phyloP scores from a whole-genome alignment of 2,888 invertebrate genomes.

The Cosmia trapezina region DNA sequence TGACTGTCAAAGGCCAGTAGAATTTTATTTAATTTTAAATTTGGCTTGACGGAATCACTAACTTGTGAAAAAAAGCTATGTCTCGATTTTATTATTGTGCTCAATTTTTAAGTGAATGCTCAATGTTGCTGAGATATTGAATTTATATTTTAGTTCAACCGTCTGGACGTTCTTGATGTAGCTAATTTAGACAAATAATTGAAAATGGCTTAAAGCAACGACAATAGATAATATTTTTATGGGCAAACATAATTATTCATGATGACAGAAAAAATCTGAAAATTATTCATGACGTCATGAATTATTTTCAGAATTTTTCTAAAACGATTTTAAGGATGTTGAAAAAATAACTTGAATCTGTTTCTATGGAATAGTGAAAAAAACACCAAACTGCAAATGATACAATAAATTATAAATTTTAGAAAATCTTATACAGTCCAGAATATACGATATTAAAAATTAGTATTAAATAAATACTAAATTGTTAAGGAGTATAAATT shows the following conservation, averaged over 20 bases:
- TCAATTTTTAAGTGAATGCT: constrained; percentile 53
- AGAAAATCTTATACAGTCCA: constrained; percentile 13
- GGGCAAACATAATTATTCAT: constrained; percentile 11
- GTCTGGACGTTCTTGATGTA: constrained; percentile 41
- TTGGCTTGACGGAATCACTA: constrained; percentile 60
- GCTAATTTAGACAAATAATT: constrained; percentile 19
- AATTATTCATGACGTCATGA: too few species aligned
- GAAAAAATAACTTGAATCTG: neutral
- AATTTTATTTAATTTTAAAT: constrained; percentile 49
- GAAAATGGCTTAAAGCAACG: constrained; percentile 7
- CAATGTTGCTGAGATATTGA: constrained; percentile 41
- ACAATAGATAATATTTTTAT: constrained; percentile 6
- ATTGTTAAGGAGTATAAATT: constrained; percentile 22
- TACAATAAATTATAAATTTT: neutral
- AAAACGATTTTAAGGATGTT: neutral
- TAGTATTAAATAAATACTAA: constrained; percentile 12
- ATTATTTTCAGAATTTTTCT: neutral
- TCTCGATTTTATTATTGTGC: constrained; percentile 44
- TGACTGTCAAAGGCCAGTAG: constrained; percentile 69
- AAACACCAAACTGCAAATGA: neutral
- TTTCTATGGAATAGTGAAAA: neutral
- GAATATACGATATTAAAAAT: constrained; percentile 30
- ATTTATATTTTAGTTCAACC: constrained; percentile 35
- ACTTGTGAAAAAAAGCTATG: constrained; percentile 17
- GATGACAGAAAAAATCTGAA: too few species aligned